These are phyloP conservation scores for Onthophagus taurus DNA, from an alignment of 1,140 invertebrate species.

Conservation along the genomic window DNA sequence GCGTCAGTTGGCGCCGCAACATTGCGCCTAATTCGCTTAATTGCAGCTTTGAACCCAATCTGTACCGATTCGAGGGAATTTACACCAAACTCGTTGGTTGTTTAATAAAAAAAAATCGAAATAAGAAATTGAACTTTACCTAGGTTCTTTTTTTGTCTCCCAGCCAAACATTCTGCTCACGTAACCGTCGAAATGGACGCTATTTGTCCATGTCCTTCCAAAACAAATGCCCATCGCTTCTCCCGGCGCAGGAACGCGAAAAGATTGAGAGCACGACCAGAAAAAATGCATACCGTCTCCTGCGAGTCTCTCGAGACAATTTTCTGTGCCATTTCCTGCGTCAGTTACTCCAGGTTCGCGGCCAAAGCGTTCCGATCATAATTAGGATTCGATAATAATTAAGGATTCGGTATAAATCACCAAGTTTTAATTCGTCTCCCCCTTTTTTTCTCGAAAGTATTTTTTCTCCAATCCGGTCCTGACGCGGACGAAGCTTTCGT, in stretches of 20 bases:
- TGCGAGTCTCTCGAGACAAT: slow-evolving; percentile 27
- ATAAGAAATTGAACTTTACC: too few species aligned
- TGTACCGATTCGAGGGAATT: too few species aligned
- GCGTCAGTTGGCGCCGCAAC: too few species aligned
- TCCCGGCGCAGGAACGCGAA: slow-evolving; percentile 32
- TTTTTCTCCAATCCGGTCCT: slow-evolving; percentile 2
- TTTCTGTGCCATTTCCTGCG: slow-evolving; percentile 34
- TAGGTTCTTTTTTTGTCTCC: too few species aligned
- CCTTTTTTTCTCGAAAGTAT: not conserved
- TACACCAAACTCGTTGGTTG: too few species aligned
- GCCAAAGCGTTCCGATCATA: slow-evolving; percentile 17
- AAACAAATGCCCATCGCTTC: slow-evolving; percentile 28
- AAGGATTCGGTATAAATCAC: slow-evolving; percentile 25
- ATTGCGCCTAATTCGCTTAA: too few species aligned
- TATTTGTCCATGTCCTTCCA: slow-evolving; percentile 36
- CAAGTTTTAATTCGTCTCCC: too few species aligned
- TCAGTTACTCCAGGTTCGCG: slow-evolving; percentile 25
- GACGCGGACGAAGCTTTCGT: too few species aligned
- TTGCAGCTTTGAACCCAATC: too few species aligned
- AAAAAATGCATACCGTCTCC: slow-evolving; percentile 36
- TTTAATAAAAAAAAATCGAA: too few species aligned
- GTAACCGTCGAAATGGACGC: too few species aligned
- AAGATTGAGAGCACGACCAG: slow-evolving; percentile 31
- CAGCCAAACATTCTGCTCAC: too few species aligned
- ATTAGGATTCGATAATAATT: slow-evolving; percentile 31